Percentiles rank a stretch among this genome's conserved stretches.
These are phyloP conservation scores for Diarsia mendica DNA, from an alignment of 2,888 invertebrate species.

Conservation along the genomic window DNA sequence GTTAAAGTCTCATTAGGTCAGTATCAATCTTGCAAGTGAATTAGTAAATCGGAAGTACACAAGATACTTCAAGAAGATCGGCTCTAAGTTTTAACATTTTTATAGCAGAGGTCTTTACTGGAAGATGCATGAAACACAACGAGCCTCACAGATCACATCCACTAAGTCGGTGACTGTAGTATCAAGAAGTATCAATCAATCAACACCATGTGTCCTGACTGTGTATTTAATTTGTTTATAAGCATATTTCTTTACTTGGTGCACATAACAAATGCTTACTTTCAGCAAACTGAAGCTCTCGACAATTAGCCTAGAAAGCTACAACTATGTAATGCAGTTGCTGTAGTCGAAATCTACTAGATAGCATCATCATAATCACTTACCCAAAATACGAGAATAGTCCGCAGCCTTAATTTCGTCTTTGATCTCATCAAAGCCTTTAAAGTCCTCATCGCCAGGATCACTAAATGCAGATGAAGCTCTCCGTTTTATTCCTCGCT, in stretches of 20 bases:
- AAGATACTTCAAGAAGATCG: too few relatives aligned
- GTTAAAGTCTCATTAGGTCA: neutral
- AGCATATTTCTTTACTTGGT: neutral
- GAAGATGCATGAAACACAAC: neutral
- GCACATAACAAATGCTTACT: neutral
- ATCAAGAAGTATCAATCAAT: too few relatives aligned
- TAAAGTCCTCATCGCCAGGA: slow-evolving; percentile 77
- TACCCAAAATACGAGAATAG: slow-evolving; percentile 80
- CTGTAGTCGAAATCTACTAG: neutral
- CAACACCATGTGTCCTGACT: too few relatives aligned
- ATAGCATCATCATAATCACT: slow-evolving; percentile 55
- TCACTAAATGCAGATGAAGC: slow-evolving; percentile 84
- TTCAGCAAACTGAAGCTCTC: neutral
- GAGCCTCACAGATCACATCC: too few relatives aligned
- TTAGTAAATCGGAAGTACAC: too few relatives aligned
- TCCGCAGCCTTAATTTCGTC: slow-evolving; percentile 70
- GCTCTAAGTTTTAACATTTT: neutral
- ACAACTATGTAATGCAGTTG: neutral
- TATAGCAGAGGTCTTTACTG: neutral
- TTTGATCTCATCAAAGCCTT: slow-evolving; percentile 80
- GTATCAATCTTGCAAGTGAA: neutral
- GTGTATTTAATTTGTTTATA: neutral
- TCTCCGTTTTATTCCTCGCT: slow-evolving; percentile 81
- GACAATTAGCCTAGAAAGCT: neutral
- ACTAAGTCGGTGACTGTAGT: too few relatives aligned